Evolutionary conservation across 2,797 vertebrate species (phyloP).

Genomic region (Lepus oiostolus): DNA sequence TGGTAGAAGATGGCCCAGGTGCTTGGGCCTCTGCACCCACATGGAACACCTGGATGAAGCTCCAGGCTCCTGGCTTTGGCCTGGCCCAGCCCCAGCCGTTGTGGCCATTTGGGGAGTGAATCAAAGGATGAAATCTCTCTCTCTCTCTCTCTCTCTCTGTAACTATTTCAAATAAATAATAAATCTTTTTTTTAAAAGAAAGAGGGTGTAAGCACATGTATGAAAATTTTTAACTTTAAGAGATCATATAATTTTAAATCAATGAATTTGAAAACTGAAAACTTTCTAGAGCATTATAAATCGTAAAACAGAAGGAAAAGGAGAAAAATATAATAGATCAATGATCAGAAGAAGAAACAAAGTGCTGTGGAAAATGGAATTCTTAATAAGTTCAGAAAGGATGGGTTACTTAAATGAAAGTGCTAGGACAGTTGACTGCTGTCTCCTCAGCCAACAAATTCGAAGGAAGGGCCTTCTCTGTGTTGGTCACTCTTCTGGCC

Average conservation of each 20-base stretch:
- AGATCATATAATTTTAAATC: background rate
- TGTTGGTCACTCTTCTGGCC: background rate
- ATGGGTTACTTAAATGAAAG: background rate
- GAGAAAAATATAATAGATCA: background rate
- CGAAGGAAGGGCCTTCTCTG: background rate
- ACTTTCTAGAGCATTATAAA: slow-evolving; percentile 38
- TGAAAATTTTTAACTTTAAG: background rate
- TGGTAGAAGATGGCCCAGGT: too few species aligned
- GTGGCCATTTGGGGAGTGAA: too few species aligned
- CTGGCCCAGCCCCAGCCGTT: too few species aligned
- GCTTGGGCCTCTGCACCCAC: too few species aligned
- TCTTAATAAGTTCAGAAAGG: slow-evolving; percentile 11
- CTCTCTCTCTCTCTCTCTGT: too few species aligned
- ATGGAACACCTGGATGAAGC: too few species aligned
- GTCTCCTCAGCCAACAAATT: background rate
- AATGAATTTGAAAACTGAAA: background rate
- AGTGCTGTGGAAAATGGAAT: background rate
- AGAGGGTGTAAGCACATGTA: background rate
- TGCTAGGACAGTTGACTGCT: background rate
- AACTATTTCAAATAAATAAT: too few species aligned
- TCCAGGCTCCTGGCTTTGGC: too few species aligned
- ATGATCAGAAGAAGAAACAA: background rate
- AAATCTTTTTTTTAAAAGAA: too few species aligned
- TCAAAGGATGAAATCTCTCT: too few species aligned
- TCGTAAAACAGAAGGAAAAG: background rate